Evolutionary conservation across 2,888 invertebrate genomes (phyloP), one percentile per base, ranked within the genome.

Genomic region (Euproctis similis): DNA sequence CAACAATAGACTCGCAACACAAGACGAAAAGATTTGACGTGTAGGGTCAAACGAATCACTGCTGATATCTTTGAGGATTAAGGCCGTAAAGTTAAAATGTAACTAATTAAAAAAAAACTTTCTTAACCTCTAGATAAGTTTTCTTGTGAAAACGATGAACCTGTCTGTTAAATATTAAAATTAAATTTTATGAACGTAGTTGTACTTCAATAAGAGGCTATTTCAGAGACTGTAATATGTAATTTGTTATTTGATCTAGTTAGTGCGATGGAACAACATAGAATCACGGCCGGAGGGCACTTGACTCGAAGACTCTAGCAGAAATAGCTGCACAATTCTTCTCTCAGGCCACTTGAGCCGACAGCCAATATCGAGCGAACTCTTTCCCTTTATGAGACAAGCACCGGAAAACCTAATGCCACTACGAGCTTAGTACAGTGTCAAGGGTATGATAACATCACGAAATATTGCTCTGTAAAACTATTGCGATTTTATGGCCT

Each of bases 291-390:
- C 50, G 36, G 57, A 70, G 71, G 60, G 73, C 53, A 48, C 69
- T 72, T 53, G 53, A 68, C 46, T 43, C 47, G 44, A 45, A 48
- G 43, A 41, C 46, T 62, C 62, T 52, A 63, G 56, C 59, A 61
- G 65, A 69, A 78, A 77, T 75, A 75, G 71, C 71, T 58, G 55
- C 68, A 62, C 73, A 74, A 73, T 73, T 76, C 73, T 76, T 69
- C 59, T 48, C 56, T 57, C 63, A 61, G 56, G 56, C 65, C 67
- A 62, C 73, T 76, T 48, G 50, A 69, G 52, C 53, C 66, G 66
- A 72, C 69, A 66, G 63, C 55, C 67, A 57, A 71, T 74, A 73
- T 70, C 66, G 63, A 62, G 57, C 61, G 53, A 49, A 19, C 35
- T 46, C 59, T 59, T 52, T 48, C 66, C 66, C 62, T 68, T 66